phyloP scores from a whole-genome alignment of 64 coral and sea anemone species.

The Pachyseris speciosa region DNA sequence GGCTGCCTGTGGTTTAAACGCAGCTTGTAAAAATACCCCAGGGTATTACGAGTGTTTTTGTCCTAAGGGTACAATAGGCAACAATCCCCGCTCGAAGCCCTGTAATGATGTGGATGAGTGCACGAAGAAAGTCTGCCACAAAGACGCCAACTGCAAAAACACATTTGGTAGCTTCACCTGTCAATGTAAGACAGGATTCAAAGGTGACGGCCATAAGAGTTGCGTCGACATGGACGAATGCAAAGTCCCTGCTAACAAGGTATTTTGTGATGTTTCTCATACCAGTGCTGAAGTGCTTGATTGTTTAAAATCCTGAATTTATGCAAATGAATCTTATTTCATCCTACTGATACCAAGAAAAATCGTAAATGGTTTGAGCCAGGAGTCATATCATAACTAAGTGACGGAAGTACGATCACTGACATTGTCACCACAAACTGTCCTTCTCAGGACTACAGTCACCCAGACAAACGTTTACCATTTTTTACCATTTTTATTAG shows the following conservation, averaged over 20 bases:
- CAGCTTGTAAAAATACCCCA: not conserved
- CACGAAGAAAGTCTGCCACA: not conserved
- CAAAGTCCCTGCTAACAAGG: not conserved
- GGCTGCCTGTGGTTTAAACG: not conserved
- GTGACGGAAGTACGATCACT: no score
- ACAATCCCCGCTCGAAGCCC: not conserved
- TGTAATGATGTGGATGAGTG: slow-evolving; percentile 14
- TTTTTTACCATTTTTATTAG: no score
- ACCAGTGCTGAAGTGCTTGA: no score
- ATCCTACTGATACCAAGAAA: no score
- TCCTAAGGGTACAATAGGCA: not conserved
- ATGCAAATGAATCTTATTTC: no score
- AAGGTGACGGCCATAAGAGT: not conserved
- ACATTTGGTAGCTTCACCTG: not conserved
- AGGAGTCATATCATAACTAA: no score
- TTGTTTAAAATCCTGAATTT: no score
- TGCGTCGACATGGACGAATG: not conserved
- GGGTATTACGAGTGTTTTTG: not conserved
- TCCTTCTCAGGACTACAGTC: no score
- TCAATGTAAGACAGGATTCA: not conserved
- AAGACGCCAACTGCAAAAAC: not conserved
- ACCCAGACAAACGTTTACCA: no score
- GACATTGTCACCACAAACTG: no score
- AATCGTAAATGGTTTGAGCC: no score
- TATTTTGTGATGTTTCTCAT: not conserved